Conservation (phyloP, 2,888 invertebrate genomes). For the Itoplectis maculator region DNA sequence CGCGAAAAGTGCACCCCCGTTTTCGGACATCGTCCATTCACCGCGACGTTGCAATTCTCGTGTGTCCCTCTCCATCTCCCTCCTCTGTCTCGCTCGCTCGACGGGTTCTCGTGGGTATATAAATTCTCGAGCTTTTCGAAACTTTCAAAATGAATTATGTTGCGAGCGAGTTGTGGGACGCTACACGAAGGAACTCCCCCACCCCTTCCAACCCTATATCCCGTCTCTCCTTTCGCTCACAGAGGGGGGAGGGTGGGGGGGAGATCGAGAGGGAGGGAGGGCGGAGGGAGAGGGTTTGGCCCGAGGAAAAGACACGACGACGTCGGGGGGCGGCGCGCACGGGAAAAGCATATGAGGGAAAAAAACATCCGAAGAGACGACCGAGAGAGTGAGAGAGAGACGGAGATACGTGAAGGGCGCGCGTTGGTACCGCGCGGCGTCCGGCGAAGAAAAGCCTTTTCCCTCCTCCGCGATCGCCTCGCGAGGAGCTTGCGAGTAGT, state of each 20-base stretch:
- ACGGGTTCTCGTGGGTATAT: constrained; percentile 22
- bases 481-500: constrained; percentile 2
- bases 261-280: constrained; percentile 11
- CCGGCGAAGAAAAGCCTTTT: constrained; percentile 2
- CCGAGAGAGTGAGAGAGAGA: background rate
- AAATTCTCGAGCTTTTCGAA: constrained; percentile 48
- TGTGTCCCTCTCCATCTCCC: no score
- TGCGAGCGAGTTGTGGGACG: constrained; percentile 28
- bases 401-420: no score
- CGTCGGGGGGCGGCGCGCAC: constrained; percentile 21
- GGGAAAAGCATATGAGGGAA: constrained; percentile 31
- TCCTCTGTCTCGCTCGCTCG: constrained; percentile 6
- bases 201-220: no score
- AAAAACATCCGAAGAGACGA: constrained; percentile 7
- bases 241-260: no score
- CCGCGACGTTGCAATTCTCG: constrained; percentile 14
- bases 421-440: background rate
- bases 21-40: constrained; percentile 37
- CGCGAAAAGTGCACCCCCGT: constrained; percentile 13
- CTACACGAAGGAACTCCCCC: no score
- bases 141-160: constrained; percentile 56
- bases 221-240: no score
- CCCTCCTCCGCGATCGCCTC: background rate
- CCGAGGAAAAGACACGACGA: constrained; percentile 23
- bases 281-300: constrained; percentile 7